These are phyloP conservation scores for Chaitophorus viminalis DNA, from an alignment of 2,888 invertebrate species.

Conservation along the genomic window DNA sequence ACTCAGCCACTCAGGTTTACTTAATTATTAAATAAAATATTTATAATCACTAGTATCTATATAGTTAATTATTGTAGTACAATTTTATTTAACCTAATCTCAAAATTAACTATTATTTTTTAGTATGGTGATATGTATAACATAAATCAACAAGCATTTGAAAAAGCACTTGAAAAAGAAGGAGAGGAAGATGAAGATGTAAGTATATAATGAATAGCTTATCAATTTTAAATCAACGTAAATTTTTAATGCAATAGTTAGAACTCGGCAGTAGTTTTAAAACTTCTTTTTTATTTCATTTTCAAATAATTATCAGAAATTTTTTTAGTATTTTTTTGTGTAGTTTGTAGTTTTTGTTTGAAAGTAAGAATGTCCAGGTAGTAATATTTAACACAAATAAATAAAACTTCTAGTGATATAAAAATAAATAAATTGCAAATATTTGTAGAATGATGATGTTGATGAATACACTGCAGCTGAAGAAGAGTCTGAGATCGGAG, in stretches of 20 bases:
- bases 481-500: constrained; percentile 66
- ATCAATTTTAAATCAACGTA: too few relatives aligned
- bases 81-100: too few relatives aligned
- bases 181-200: constrained; percentile 80
- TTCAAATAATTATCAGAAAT: too few relatives aligned
- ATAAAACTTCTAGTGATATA: too few relatives aligned
- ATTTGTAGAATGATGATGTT: constrained; percentile 70
- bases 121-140: constrained; percentile 98
- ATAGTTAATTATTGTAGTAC: too few relatives aligned
- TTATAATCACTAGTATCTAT: constrained; percentile 1
- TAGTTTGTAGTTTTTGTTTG: too few relatives aligned
- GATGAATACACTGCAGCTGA: constrained; percentile 67
- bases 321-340: too few relatives aligned
- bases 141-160: constrained; percentile 95
- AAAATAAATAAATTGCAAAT: constrained; percentile 13
- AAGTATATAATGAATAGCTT: constrained; percentile 66
- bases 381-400: too few relatives aligned
- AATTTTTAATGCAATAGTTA: too few relatives aligned
- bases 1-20: not conserved
- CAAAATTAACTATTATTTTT: constrained; percentile 66
- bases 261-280: too few relatives aligned
- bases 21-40: not conserved
- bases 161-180: constrained; percentile 89
- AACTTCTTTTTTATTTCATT: too few relatives aligned
- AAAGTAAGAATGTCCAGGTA: too few relatives aligned